These are phyloP conservation scores for Pyrgus malvae DNA, from an alignment of 2,888 invertebrate species.

Conservation along the genomic window DNA sequence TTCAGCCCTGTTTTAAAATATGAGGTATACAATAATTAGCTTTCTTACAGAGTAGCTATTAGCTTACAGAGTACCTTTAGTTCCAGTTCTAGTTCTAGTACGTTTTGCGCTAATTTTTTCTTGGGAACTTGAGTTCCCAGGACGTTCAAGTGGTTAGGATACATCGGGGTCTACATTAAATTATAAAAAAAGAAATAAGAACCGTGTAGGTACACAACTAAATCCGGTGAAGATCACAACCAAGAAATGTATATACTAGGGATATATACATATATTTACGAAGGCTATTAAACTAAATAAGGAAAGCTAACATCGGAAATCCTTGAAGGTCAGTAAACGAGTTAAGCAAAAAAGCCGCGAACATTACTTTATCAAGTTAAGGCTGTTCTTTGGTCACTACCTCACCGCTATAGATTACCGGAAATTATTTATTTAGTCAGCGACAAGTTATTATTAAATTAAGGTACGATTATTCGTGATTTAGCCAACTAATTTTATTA, in stretches of 20 bases:
- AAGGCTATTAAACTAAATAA: constrained; percentile 45
- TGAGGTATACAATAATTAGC: too few relatives aligned
- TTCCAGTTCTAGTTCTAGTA: too few relatives aligned
- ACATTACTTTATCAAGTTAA: constrained; percentile 28
- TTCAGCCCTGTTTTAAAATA: too few relatives aligned
- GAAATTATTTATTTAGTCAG: constrained; percentile 32
- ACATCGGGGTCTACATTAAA: too few relatives aligned
- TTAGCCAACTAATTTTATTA: neutral
- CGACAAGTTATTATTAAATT: constrained; percentile 31
- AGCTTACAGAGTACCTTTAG: too few relatives aligned
- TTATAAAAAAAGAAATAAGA: too few relatives aligned
- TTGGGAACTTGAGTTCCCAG: too few relatives aligned
- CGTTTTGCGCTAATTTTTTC: too few relatives aligned
- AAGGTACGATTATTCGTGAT: constrained; percentile 4
- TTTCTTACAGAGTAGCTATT: too few relatives aligned
- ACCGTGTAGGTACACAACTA: too few relatives aligned
- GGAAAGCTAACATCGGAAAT: constrained; percentile 50
- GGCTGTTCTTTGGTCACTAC: constrained; percentile 25
- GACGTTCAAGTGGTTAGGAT: too few relatives aligned
- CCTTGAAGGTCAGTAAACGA: constrained; percentile 45
- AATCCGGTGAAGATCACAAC: constrained; percentile 9
- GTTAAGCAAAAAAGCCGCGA: constrained; percentile 34
- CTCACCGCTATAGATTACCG: constrained; percentile 19
- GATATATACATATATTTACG: constrained; percentile 31
- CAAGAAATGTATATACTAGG: constrained; percentile 25